A percentile compares a stretch with the other conserved stretches of the same genome.
Evolutionary conservation across 2,797 vertebrate genomes (phyloP).

Genomic region (Carduelis carduelis): DNA sequence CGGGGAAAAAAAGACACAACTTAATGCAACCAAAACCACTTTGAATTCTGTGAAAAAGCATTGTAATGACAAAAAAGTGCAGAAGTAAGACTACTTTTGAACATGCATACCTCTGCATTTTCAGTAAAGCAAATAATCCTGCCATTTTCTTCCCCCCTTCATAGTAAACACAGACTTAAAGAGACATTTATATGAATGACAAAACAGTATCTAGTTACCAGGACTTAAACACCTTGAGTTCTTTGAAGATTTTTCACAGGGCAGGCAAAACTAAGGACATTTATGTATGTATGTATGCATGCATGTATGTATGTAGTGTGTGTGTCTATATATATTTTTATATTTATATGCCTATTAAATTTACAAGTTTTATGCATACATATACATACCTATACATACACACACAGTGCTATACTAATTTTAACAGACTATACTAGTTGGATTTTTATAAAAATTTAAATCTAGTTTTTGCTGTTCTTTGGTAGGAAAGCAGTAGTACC

Average conservation of each 20-base stretch:
- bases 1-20: not conserved
- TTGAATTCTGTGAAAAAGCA: constrained; percentile 65
- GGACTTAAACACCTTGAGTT: not conserved
- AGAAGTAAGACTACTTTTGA: not conserved
- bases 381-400: not conserved
- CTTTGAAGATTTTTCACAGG: not conserved
- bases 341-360: not conserved
- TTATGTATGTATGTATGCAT: not conserved
- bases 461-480: not conserved
- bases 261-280: not conserved
- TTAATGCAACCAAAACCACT: constrained; percentile 66
- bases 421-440: not conserved
- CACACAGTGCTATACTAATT: not conserved
- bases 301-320: too few relatives aligned
- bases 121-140: not conserved
- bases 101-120: not conserved
- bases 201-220: not conserved
- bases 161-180: not conserved
- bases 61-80: not conserved
- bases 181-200: not conserved
- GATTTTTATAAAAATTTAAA: not conserved
- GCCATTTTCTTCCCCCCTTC: too few relatives aligned
- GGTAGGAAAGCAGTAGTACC: not conserved
- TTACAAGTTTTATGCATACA: not conserved
- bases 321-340: too few relatives aligned